Conservation (phyloP, 2,113 vertebrate species). For the Oncorhynchus tshawytscha region DNA sequence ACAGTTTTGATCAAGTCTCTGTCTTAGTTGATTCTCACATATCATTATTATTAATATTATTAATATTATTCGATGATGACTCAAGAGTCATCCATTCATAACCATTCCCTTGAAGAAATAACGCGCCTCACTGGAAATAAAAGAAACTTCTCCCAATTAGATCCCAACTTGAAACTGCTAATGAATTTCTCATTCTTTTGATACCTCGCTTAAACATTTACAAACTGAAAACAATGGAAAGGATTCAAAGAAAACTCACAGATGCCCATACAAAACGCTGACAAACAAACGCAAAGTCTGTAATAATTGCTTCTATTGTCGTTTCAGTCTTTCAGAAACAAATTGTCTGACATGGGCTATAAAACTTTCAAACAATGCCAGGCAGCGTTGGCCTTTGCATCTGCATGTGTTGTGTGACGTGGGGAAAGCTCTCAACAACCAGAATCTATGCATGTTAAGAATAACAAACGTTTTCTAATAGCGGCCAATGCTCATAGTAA, state of each 20-base stretch:
- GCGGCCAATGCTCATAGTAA: neutral
- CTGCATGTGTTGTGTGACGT: conserved; percentile 4
- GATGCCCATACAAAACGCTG: conserved; percentile 61
- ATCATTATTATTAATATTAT: no score
- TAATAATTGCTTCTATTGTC: conserved; percentile 52
- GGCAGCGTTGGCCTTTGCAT: conserved; percentile 36
- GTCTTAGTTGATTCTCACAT: conserved; percentile 48
- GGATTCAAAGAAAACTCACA: conserved; percentile 60
- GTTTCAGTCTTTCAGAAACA: conserved; percentile 16
- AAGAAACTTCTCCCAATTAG: conserved; percentile 64
- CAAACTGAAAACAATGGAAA: conserved; percentile 58
- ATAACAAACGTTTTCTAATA: neutral
- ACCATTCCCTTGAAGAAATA: conserved; percentile 65
- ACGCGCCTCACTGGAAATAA: conserved; percentile 59
- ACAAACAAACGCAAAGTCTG: conserved; percentile 59
- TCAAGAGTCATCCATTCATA: conserved; percentile 50
- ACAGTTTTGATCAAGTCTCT: conserved; percentile 67
- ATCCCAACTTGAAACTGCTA: conserved; percentile 59
- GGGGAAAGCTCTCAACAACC: neutral
- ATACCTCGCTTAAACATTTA: conserved; percentile 59
- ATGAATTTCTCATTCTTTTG: conserved; percentile 66
- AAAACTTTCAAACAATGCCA: conserved; percentile 41
- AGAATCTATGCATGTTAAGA: neutral
- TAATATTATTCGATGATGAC: conserved; percentile 62
- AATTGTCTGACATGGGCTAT: conserved; percentile 48